phyloP scores from a whole-genome alignment of 1,140 invertebrate genomes.

The Chlorops oryzae region DNA sequence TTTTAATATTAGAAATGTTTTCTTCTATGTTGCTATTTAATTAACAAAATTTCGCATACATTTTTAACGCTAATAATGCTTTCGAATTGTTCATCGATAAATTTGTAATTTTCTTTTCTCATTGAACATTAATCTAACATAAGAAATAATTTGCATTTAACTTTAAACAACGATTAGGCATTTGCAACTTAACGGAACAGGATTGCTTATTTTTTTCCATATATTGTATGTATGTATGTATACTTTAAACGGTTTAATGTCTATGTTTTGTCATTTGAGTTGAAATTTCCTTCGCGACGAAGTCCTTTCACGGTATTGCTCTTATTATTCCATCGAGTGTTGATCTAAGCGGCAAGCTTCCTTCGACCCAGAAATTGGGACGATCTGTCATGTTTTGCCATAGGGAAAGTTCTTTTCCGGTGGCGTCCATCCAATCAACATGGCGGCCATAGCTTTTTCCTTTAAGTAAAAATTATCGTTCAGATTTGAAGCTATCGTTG shows the following conservation, averaged over 20 bases:
- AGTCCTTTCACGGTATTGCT: slow-evolving; percentile 34
- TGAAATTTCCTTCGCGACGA: slow-evolving; percentile 18
- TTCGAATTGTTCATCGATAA: slow-evolving; percentile 11
- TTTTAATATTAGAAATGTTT: not conserved
- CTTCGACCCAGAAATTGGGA: slow-evolving; percentile 94
- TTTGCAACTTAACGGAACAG: too few species aligned
- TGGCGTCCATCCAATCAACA: slow-evolving; percentile 93
- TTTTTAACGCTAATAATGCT: slow-evolving; percentile 26
- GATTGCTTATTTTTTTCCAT: not conserved
- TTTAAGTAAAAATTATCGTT: slow-evolving; percentile 54
- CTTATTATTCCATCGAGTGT: slow-evolving; percentile 56
- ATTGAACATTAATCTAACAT: not conserved
- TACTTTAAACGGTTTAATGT: not conserved
- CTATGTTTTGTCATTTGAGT: not conserved
- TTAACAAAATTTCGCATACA: not conserved
- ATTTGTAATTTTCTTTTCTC: not conserved
- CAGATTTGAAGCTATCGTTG: too few species aligned
- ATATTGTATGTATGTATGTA: not conserved
- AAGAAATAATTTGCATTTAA: not conserved
- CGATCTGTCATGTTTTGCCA: slow-evolving; percentile 93
- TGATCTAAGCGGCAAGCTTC: slow-evolving; percentile 75
- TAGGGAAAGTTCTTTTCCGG: slow-evolving; percentile 78
- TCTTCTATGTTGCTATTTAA: not conserved
- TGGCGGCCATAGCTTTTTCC: slow-evolving; percentile 77
- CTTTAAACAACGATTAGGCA: too few species aligned